phyloP scores from a whole-genome alignment of 2,113 vertebrate species.

The Peromyscus leucopus region DNA sequence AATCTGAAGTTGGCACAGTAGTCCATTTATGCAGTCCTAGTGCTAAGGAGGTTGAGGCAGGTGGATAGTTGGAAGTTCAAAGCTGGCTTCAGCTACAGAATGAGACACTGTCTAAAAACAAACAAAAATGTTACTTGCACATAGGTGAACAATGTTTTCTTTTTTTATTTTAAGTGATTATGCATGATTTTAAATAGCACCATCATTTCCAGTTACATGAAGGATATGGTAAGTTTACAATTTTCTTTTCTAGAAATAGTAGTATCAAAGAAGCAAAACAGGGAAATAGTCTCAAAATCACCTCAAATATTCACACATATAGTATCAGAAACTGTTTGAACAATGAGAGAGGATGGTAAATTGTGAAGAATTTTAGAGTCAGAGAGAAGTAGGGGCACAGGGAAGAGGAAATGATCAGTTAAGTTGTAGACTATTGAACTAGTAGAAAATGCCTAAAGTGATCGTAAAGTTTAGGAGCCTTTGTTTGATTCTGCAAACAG shows the following conservation, averaged over 20 bases:
- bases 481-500: background rate
- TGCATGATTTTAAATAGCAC: background rate
- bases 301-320: background rate
- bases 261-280: background rate
- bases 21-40: background rate
- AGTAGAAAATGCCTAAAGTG: background rate
- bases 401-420: background rate
- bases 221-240: background rate
- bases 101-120: background rate
- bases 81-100: background rate
- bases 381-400: rapidly evolving
- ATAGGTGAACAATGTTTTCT: background rate
- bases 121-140: background rate
- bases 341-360: background rate
- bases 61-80: background rate
- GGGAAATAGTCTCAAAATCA: background rate
- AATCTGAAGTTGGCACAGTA: too few relatives aligned
- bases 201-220: background rate
- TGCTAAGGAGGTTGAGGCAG: rapidly evolving
- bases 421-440: background rate
- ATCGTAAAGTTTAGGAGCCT: background rate
- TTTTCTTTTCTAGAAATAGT: background rate
- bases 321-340: background rate
- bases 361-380: background rate
- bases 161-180: background rate